Evolutionary conservation across 2,888 invertebrate species (phyloP).

Genomic region (Calameuta pallipes): DNA sequence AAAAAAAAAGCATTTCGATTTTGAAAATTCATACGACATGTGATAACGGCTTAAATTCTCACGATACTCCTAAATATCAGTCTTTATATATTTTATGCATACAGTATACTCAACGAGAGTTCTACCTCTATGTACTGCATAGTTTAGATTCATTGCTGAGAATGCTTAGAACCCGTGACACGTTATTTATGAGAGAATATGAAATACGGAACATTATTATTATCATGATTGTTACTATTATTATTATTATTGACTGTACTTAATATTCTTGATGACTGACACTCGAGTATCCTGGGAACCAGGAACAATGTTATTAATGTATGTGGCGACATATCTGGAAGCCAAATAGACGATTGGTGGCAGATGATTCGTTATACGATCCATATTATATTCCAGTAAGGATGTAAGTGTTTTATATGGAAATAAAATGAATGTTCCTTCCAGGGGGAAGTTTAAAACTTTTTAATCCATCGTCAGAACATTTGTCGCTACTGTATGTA

Average conservation of each 20-base stretch:
- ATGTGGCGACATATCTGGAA: background rate
- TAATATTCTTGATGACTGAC: constrained; percentile 8
- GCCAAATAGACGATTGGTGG: background rate
- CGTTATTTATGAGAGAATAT: background rate
- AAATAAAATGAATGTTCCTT: constrained; percentile 33
- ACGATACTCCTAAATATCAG: background rate
- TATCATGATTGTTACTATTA: background rate
- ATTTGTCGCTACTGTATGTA: background rate
- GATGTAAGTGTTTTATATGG: constrained; percentile 42
- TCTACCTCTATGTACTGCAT: background rate
- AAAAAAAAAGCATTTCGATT: background rate
- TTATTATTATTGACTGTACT: background rate
- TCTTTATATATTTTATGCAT: background rate
- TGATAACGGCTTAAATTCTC: background rate
- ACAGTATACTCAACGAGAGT: background rate
- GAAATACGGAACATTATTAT: background rate
- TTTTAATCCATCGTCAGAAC: background rate
- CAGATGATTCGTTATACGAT: background rate
- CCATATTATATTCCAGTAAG: constrained; percentile 24
- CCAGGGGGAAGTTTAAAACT: background rate
- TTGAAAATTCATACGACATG: background rate
- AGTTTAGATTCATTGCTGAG: background rate
- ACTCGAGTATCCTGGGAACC: constrained; percentile 6
- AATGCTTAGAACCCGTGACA: background rate
- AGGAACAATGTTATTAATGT: constrained; percentile 7